phyloP scores from a whole-genome alignment of 53 echinoderm and acorn worm genomes.

The Actinopyga echinites region DNA sequence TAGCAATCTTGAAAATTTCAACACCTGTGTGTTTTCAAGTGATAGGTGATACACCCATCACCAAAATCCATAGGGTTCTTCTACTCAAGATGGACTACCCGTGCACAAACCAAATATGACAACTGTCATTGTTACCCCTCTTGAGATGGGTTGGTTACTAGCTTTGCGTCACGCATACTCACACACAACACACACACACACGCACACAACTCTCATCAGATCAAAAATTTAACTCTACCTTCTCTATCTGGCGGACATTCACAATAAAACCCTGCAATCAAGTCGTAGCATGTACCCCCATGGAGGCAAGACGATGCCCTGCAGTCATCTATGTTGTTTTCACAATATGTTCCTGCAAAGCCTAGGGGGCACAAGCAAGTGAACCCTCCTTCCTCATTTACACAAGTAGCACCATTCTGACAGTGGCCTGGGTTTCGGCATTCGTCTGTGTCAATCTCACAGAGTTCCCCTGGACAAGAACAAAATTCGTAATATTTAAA shows the following conservation, averaged over 20 bases:
- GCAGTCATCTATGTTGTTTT: slow-evolving; percentile 73
- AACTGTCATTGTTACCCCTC: too few species aligned
- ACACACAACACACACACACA: too few species aligned
- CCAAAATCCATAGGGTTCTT: too few species aligned
- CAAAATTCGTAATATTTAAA: not conserved
- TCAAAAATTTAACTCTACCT: slow-evolving; percentile 32
- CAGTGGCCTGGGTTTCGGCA: slow-evolving; percentile 61
- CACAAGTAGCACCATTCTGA: slow-evolving; percentile 81
- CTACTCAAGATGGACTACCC: too few species aligned
- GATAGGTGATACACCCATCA: too few species aligned
- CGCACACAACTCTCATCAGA: not conserved
- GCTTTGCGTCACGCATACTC: too few species aligned
- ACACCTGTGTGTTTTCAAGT: too few species aligned
- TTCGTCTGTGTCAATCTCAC: slow-evolving; percentile 74
- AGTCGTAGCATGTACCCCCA: slow-evolving; percentile 71
- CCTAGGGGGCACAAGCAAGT: slow-evolving; percentile 75
- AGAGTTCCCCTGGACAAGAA: slow-evolving; percentile 35
- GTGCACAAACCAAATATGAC: too few species aligned
- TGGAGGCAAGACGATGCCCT: slow-evolving; percentile 42
- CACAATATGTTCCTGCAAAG: slow-evolving; percentile 65
- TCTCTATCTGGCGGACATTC: slow-evolving; percentile 60
- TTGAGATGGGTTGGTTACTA: too few species aligned
- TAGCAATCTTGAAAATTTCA: too few species aligned
- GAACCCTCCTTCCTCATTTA: slow-evolving; percentile 64
- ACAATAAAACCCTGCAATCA: slow-evolving; percentile 55